Base-by-base conservation (phyloP, 1,140 invertebrate genomes). In the Drosophila hydei region DNA sequence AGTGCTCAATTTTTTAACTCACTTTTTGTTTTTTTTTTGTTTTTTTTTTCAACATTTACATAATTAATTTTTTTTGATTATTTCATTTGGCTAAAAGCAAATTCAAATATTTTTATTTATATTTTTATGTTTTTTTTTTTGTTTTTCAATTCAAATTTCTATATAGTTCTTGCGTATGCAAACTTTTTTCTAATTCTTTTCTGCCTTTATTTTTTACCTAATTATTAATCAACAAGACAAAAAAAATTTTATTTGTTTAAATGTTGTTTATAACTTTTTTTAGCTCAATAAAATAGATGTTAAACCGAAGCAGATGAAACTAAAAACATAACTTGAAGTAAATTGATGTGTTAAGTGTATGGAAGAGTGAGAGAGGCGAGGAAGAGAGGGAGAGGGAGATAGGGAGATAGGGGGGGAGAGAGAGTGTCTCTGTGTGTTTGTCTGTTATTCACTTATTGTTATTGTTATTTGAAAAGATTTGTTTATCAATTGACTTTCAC, bases 221-320 rank as follows among this genome's bases (percentile, higher is more conserved):
- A 87, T 87, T 88, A 87, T 88, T 87, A 87, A 87, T 87, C 81
- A 87, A 87, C 81, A 87, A 87, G 81, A 87, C 87, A 76, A 77
- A 85, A 84, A 72, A 72, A 55, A 55, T 25, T 7, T 38, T n/a
- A n/a, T 61, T 74, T 75, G 55, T 62, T 55, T 69, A 62, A 14
- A 42, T 67, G 23, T 47, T 70, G 59, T 54, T 51, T 56, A 43
- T 51, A 51, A 33, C 50, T 47, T 61, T 40, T 40, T 40, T 4
- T 14, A 40, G 30, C 11, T 4, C 6, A 33, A 33, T 33, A 33
- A 33, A 33, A 40, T n/a, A 40, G 38, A 40, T 40, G n/a, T 14
- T n/a, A 40, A 40, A 40, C 12, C 3, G n/a, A 40, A 16, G 38
- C 38, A 40, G 12, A 14, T 40, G 38, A 18, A 16, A 42, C 14